Evolutionary conservation across 2,113 vertebrate genomes (phyloP).

Genomic region (Gallinago paraguaiae): DNA sequence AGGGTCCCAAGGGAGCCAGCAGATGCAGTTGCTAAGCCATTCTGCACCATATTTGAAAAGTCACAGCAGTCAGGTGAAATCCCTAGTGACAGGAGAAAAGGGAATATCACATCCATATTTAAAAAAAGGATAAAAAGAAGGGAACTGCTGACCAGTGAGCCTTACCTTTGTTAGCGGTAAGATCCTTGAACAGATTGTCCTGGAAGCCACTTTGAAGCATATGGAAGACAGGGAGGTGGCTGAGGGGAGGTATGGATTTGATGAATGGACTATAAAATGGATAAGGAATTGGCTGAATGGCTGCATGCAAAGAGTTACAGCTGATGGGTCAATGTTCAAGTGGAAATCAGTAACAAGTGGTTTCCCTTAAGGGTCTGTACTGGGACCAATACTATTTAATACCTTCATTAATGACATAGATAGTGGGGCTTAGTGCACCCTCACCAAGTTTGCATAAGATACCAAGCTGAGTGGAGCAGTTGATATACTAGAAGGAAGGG

Average conservation of each 20-base stretch:
- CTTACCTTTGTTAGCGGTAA: not conserved
- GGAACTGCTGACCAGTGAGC: not conserved
- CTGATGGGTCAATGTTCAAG: not conserved
- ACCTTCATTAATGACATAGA: not conserved
- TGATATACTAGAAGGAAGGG: not conserved
- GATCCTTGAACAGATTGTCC: not conserved
- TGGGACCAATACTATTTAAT: not conserved
- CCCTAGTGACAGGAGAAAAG: not conserved
- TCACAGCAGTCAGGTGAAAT: not conserved
- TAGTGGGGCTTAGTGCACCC: accelerated
- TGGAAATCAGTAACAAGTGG: not conserved
- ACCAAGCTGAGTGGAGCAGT: too few species aligned
- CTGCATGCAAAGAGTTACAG: not conserved
- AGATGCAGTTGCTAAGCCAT: not conserved
- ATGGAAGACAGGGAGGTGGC: not conserved
- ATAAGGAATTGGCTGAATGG: not conserved
- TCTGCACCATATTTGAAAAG: not conserved
- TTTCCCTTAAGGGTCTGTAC: not conserved
- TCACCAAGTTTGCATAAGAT: not conserved
- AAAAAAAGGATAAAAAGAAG: not conserved
- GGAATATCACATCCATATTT: not conserved
- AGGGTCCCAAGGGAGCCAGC: not conserved
- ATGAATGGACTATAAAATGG: not conserved
- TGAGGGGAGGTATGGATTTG: not conserved
- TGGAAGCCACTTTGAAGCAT: not conserved